Conservation (phyloP, 2,888 invertebrate species). For the Cacoxenus indagator region DNA sequence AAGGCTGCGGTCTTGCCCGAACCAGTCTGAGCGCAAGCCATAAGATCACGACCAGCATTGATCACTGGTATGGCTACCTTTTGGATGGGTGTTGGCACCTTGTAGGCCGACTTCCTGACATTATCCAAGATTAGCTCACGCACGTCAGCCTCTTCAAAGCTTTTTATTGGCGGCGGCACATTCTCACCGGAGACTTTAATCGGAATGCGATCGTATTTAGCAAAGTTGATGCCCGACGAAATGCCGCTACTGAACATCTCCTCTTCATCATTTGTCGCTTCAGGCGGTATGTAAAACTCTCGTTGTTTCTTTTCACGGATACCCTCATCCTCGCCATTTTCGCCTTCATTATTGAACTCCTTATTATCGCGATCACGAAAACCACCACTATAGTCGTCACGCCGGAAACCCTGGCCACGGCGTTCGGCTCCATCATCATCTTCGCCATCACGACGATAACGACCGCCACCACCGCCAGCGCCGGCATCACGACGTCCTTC, state of each 20-base stretch:
- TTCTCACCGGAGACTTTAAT: slow-evolving; percentile 85
- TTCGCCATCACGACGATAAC: background rate
- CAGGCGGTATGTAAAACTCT: slow-evolving; percentile 81
- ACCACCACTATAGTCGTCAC: slow-evolving; percentile 43
- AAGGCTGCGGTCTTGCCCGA: slow-evolving; percentile 99
- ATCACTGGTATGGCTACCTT: too few species aligned
- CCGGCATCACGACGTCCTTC: slow-evolving; percentile 27
- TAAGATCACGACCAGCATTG: too few species aligned
- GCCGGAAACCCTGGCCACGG: slow-evolving; percentile 31
- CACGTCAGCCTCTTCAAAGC: slow-evolving; percentile 82
- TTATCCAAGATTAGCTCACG: slow-evolving; percentile 81
- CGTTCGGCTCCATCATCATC: slow-evolving; percentile 34
- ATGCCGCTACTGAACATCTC: slow-evolving; percentile 80
- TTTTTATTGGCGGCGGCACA: slow-evolving; percentile 75
- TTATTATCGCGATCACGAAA: slow-evolving; percentile 45
- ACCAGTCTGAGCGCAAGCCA: slow-evolving; percentile 84
- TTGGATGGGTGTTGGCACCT: slow-evolving; percentile 73
- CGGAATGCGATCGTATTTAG: slow-evolving; percentile 89
- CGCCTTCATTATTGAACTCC: too few species aligned
- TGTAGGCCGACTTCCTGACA: slow-evolving; percentile 83
- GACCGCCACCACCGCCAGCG: slow-evolving; percentile 14
- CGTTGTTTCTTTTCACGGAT: slow-evolving; percentile 74
- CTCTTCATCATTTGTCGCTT: slow-evolving; percentile 79
- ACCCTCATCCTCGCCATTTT: slow-evolving; percentile 40
- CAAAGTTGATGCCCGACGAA: slow-evolving; percentile 90